A percentile compares a stretch with the other conserved stretches of the same genome.
These are phyloP conservation scores for Lymantria monacha DNA, from an alignment of 2,888 invertebrate species.

Conservation along the genomic window DNA sequence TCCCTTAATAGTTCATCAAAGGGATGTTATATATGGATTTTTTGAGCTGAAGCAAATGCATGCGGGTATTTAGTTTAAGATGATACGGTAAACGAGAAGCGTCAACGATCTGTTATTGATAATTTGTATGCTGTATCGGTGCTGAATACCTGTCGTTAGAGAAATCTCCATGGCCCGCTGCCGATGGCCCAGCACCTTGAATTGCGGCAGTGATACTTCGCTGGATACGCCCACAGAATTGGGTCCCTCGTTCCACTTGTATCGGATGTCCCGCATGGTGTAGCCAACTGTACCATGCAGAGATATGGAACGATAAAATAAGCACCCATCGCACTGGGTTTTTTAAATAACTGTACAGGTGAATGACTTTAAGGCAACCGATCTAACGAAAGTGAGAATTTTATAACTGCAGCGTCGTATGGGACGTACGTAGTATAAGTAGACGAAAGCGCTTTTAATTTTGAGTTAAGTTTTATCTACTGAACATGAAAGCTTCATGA, in stretches of 20 bases:
- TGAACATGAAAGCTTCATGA: slow-evolving; percentile 45
- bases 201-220: slow-evolving; percentile 98
- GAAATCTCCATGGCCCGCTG: slow-evolving; percentile 98
- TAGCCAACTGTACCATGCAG: slow-evolving; percentile 93
- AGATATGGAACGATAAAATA: slow-evolving; percentile 75
- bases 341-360: slow-evolving; percentile 49
- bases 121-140: slow-evolving; percentile 39
- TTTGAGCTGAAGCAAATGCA: slow-evolving; percentile 37
- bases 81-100: slow-evolving; percentile 24
- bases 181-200: slow-evolving; percentile 98
- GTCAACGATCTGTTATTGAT: slow-evolving; percentile 15
- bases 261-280: slow-evolving; percentile 98
- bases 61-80: slow-evolving; percentile 32
- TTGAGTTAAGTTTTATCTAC: slow-evolving; percentile 41
- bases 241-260: slow-evolving; percentile 98
- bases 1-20: slow-evolving; percentile 18
- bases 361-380: slow-evolving; percentile 38
- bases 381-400: slow-evolving; percentile 45
- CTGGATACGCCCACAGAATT: slow-evolving; percentile 97
- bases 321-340: slow-evolving; percentile 80
- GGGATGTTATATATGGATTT: slow-evolving; percentile 18
- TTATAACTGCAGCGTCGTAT: slow-evolving; percentile 29
- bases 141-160: slow-evolving; percentile 93
- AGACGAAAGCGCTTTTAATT: slow-evolving; percentile 38
- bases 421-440: slow-evolving; percentile 27